Evolutionary conservation across 2,113 vertebrate species (phyloP).

Genomic region (Platycercus adscitus): DNA sequence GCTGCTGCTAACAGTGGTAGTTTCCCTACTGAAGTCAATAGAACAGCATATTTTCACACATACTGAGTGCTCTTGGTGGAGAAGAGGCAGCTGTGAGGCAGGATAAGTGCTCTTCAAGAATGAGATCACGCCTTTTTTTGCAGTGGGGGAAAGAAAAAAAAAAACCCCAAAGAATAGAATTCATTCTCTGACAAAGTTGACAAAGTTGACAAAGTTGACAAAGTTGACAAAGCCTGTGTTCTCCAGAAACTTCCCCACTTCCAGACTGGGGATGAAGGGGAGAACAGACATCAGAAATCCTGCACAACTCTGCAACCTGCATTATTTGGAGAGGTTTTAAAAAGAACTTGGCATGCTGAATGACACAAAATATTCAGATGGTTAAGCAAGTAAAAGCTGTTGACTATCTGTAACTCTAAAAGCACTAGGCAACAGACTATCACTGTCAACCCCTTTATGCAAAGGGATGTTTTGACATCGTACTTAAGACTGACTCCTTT

Average conservation of each 20-base stretch:
- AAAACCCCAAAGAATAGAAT: not conserved
- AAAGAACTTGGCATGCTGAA: not conserved
- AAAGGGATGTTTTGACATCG: not conserved
- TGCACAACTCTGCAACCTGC: not conserved
- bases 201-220: no score
- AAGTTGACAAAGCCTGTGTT: not conserved
- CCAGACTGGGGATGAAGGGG: not conserved
- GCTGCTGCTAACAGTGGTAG: not conserved
- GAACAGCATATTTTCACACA: not conserved
- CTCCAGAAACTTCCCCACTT: not conserved
- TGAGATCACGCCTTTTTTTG: not conserved
- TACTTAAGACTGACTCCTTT: not conserved
- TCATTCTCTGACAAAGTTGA: not conserved
- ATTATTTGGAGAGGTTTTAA: not conserved
- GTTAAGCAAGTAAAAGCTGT: conserved; percentile 18
- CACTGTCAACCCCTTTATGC: not conserved
- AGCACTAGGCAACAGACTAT: not conserved
- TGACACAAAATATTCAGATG: not conserved
- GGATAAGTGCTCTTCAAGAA: not conserved
- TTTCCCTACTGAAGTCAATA: not conserved
- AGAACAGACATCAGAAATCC: not conserved
- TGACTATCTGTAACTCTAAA: not conserved
- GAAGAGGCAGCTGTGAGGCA: not conserved
- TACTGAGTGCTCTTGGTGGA: not conserved
- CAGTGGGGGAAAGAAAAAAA: not conserved